Evolutionary conservation across 2,113 vertebrate species (phyloP), one percentile per base, ranked within the genome.

Genomic region (Rana temporaria): DNA sequence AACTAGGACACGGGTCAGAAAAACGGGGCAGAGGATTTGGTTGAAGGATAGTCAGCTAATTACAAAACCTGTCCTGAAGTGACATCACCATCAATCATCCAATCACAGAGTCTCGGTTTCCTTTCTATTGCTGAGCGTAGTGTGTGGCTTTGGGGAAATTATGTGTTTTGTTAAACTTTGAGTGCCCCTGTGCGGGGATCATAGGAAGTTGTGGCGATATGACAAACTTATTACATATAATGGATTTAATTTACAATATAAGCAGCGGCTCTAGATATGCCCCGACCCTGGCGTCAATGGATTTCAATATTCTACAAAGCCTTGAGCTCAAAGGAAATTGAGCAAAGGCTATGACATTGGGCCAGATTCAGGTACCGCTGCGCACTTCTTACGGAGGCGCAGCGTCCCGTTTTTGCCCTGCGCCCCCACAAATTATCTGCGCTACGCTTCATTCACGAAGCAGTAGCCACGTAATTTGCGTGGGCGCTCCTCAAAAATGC

Each of bases 111-210:
- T 9, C 20, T 18, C 14, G 59, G 18, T 59, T 38, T 59, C 15
- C 19, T 20, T n/a, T 73, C 26, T 57, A 48, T 48, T 38, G 19
- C 55, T 60, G 71, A 74, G 56, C 30, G 17, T 19, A 60, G 60
- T 56, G 53, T 56, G 69, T 72, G 30, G 42, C 55, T 65, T 20
- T 15, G 38, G 20, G 48, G 18, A n/a, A 55, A 11, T 4, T 4
- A 15, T 52, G 63, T 67, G 76, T 78, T 78, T 67, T 53, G 42
- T 53, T 78, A 67, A 78, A 67, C 75, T 55, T 64, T 78, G 48
- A 30, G 26, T 16, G 11, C 26, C 55, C 38, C 24, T 34, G 18
- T 16, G n/a, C 22, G 19, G 11, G 63, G 64, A 67, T 65, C 12
- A 56, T 32, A 14, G 63, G 62, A 66, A 55, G 26, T 11, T 12